Conservation (phyloP, 2,113 vertebrate species). For the Pachycephala philippinensis region DNA sequence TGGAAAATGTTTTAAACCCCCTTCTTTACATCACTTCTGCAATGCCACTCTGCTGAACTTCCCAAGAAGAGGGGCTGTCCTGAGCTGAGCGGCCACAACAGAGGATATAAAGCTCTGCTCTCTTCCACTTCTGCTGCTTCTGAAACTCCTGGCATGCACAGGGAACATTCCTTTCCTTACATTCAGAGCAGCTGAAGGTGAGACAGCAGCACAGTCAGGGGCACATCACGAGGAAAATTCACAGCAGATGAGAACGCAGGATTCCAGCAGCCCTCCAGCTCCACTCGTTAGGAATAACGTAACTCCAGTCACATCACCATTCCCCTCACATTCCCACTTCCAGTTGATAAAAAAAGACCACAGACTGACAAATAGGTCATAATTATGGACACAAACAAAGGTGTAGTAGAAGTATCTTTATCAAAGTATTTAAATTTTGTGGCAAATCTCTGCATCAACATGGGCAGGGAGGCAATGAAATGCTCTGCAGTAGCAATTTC, state of each 20-base stretch:
- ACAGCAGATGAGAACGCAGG: not conserved
- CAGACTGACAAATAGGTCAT: not conserved
- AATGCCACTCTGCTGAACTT: not conserved
- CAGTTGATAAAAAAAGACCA: not conserved
- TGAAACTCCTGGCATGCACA: not conserved
- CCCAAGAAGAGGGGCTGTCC: not conserved
- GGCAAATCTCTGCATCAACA: conserved; percentile 26
- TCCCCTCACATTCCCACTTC: not conserved
- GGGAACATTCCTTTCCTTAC: not conserved
- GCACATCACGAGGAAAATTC: not conserved
- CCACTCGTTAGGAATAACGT: rapidly evolving
- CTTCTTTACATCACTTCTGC: not conserved
- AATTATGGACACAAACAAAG: conserved; percentile 39
- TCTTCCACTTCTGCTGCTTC: not conserved
- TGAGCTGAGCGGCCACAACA: not conserved
- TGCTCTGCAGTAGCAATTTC: not conserved
- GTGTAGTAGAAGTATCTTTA: conserved; percentile 24
- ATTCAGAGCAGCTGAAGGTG: not conserved
- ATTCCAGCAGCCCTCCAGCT: not conserved
- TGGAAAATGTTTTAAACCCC: not conserved
- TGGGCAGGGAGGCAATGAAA: not conserved
- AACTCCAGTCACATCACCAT: not conserved
- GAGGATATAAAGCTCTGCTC: not conserved
- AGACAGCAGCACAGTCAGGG: not conserved
- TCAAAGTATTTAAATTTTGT: conserved; percentile 23